Base-by-base conservation (phyloP, 2,888 invertebrate genomes). In the Scaptomyza reducta region DNA sequence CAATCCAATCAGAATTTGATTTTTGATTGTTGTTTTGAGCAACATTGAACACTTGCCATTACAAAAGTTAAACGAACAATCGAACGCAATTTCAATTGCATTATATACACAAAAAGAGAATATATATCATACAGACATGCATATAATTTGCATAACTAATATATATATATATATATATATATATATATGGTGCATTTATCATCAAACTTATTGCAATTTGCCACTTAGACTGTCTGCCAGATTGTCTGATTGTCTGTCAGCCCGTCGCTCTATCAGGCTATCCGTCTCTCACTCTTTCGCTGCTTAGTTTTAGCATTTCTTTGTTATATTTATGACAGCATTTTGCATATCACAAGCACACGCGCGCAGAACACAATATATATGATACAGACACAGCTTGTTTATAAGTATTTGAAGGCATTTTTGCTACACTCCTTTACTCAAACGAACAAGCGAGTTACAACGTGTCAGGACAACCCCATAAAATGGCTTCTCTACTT, bases 291-390 rank as follows among this genome's bases (percentile, higher is more conserved):
- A 14, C 38, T 14, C 29, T 6, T 27, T 27, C 27, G 22, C 27
- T 27, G 27, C 53, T 65, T 33, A 69, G 63, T 49, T 70, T 55
- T 29, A 53, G 46, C 50, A 58, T 53, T 57, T 66, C 51, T 53
- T 49, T 65, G 60, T 59, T 56, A 59, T 64, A 59, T 74, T 70
- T 75, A 71, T 70, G 70, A 60, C 63, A 63, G 45, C 53, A 59
- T 70, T 70, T 60, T 55, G 56, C 62, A 74, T 62, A 53, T 53
- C 40, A 56, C 62, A 46, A 35, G 42, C 50, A 27, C 25, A 57
- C 54, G 35, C 40, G 59, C 40, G 1, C 29, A 16, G 13, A 9
- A 31, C 22, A 14, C 10, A 40, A 16, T 16, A 4, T 16, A 16
- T 22, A 41, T 42, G 50, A 50, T 60, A 61, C 45, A 56, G 35